Conservation (phyloP, 2,888 invertebrate species). For the Gortyna flavago region DNA sequence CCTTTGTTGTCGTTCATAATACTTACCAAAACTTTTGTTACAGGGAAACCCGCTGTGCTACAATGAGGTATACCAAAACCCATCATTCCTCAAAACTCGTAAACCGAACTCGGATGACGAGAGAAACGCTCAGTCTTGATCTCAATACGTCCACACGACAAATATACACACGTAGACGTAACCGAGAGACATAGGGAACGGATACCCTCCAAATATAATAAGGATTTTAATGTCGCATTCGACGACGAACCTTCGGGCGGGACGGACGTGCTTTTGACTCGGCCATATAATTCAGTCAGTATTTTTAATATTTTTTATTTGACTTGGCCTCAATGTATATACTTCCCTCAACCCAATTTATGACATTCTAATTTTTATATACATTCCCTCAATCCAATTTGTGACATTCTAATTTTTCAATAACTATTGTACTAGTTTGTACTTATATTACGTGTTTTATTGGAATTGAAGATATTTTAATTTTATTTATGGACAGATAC, state of each 20-base stretch:
- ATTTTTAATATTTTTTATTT: constrained; percentile 47
- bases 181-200: constrained; percentile 66
- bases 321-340: constrained; percentile 49
- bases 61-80: constrained; percentile 72
- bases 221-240: constrained; percentile 57
- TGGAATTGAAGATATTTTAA: constrained; percentile 40
- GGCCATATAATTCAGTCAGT: constrained; percentile 61
- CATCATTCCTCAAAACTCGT: constrained; percentile 60
- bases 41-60: constrained; percentile 80
- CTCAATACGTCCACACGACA: constrained; percentile 85
- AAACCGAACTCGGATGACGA: constrained; percentile 65
- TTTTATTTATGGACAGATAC: constrained; percentile 45
- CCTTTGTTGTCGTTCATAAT: neutral
- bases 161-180: constrained; percentile 73
- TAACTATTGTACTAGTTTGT: constrained; percentile 49
- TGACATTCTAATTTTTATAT: constrained; percentile 51
- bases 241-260: constrained; percentile 29
- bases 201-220: constrained; percentile 77
- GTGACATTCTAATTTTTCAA: constrained; percentile 47
- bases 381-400: constrained; percentile 30
- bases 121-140: constrained; percentile 81
- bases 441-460: constrained; percentile 50
- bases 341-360: constrained; percentile 29
- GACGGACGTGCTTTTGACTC: constrained; percentile 44
- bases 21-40: constrained; percentile 53